A percentile compares a stretch with the other conserved stretches of the same genome.
phyloP scores from a whole-genome alignment of 2,797 vertebrate species.

The Cirrhinus molitorella region DNA sequence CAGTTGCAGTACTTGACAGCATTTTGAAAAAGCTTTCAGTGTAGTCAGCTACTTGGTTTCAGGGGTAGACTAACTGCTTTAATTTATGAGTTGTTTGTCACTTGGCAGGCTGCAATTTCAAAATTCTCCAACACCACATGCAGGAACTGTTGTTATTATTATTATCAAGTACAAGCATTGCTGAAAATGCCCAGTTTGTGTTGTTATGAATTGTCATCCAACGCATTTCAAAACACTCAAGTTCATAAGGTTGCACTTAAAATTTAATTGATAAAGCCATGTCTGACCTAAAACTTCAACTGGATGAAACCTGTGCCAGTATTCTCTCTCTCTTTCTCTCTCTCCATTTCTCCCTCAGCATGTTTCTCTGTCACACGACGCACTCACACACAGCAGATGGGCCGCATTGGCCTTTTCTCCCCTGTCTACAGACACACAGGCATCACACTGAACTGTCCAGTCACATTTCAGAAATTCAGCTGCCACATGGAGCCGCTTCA shows the following conservation, averaged over 20 bases:
- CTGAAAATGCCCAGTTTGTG: not conserved
- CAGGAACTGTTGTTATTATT: not conserved
- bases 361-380: conserved; percentile 11
- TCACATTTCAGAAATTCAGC: conserved; percentile 41
- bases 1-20: not conserved
- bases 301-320: not conserved
- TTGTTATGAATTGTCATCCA: not conserved
- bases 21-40: not conserved
- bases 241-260: not conserved
- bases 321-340: not conserved
- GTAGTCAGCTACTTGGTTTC: not conserved
- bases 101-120: not conserved
- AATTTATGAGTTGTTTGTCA: not conserved
- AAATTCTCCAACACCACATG: not conserved
- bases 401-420: conserved; percentile 27
- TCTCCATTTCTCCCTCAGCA: conserved; percentile 16
- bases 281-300: not conserved
- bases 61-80: not conserved
- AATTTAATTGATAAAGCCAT: not conserved
- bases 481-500: conserved; percentile 4
- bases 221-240: not conserved
- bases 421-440: conserved; percentile 24
- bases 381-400: conserved; percentile 53
- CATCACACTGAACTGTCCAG: conserved; percentile 32
- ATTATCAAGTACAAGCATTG: not conserved